Base-by-base conservation (phyloP, 2,888 invertebrate species). In the Encarsia formosa region DNA sequence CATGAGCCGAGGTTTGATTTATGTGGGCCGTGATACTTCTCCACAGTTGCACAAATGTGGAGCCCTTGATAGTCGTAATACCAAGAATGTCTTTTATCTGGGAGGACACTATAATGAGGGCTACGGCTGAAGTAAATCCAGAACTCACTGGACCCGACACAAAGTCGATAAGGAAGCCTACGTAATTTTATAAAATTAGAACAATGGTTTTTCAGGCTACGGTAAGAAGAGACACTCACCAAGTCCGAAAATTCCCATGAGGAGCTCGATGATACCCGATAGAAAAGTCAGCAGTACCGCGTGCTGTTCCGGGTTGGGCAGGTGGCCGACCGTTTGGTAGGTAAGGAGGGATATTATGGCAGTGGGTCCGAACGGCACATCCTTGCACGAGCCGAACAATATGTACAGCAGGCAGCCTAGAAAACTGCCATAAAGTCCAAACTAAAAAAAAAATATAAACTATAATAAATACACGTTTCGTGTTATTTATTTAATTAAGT, bases 371-470 rank as follows among this genome's bases (percentile, higher is more conserved):
- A 93, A 83, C 1, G 94, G 93, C 54, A 93, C 88, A 71, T 94
- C 93, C 72, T 92, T 91, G 69, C 92, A 91, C 58, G 91, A 92
- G 40, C 95, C 95, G 62, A 96, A 81, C 61, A 95, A 76, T 64
- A 91, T 87, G 78, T 96, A 96, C 56, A 94, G 79, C 75, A 95
- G 87, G 71, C 89, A 88, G 38, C 94, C 92, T 66, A 94, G 76
- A 76, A 95, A 95, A n/a, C 94, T 91, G 46, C 92, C 89, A 75
- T 95, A 95, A 44, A 96, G 78, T 35, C 95, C 96, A 75, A 91
- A 89, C 87, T 93, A 80, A 11, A 73, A 22, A 39, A 3, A 11
- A 19, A 20, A 41, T 29, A 32, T n/a, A n/a, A 15, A 34, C 13
- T 15, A 34, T 34, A n/a, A n/a, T n/a, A n/a, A n/a, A n/a, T n/a